Percentiles rank a stretch among this genome's conserved stretches.
phyloP scores from a whole-genome alignment of 2,797 vertebrate genomes.

The Lerista edwardsae region DNA sequence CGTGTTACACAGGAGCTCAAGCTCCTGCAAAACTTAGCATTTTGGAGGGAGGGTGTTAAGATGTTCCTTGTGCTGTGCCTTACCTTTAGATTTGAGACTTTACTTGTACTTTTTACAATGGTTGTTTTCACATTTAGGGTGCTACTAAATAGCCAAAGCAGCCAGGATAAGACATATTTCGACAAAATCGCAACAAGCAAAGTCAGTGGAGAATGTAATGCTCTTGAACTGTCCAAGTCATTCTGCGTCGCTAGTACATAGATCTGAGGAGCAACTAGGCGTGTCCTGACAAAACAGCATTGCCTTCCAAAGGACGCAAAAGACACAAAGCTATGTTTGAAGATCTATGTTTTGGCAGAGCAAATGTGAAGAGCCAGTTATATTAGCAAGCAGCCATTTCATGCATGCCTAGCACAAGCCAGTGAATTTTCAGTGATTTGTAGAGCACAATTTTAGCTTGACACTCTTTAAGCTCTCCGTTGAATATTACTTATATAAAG shows the following conservation, averaged over 20 bases:
- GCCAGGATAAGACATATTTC: neutral
- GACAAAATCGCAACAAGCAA: slow-evolving; percentile 4
- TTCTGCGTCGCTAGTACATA: slow-evolving; percentile 17
- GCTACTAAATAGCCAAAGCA: neutral
- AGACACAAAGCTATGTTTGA: neutral
- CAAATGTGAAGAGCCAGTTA: slow-evolving; percentile 19
- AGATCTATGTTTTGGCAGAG: slow-evolving; percentile 4
- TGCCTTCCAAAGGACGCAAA: neutral
- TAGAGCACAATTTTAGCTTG: neutral
- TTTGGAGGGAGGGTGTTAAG: no score
- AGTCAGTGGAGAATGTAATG: slow-evolving; percentile 13
- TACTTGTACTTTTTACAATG: neutral
- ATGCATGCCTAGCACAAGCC: slow-evolving; percentile 14
- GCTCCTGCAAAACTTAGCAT: no score
- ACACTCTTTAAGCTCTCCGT: slow-evolving; percentile 5
- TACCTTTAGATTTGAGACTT: neutral
- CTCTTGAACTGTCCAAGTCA: slow-evolving; percentile 25
- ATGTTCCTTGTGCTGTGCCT: neutral
- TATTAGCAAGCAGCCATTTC: slow-evolving; percentile 39
- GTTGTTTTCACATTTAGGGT: neutral
- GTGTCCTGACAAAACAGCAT: accelerated
- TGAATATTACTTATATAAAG: slow-evolving; percentile 31
- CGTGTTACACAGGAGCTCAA: no score
- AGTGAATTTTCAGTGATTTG: slow-evolving; percentile 35
- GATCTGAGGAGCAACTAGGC: slow-evolving; percentile 13